Conservation (phyloP, 2,888 invertebrate species). For the Nematopogon swammerdamellus region DNA sequence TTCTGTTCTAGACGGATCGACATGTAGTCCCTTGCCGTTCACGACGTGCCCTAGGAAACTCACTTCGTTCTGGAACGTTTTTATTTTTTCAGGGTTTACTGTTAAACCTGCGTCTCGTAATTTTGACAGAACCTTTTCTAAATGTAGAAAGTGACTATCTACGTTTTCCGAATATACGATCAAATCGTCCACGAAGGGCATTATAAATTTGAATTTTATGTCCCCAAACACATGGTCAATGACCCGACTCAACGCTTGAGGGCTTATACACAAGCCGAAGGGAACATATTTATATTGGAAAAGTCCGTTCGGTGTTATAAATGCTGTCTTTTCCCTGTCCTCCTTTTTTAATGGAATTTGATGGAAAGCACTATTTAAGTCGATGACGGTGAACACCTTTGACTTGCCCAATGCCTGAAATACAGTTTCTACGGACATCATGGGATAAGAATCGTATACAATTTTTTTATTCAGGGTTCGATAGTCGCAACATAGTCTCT, state of each 20-base stretch:
- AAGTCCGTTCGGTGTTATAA: neutral
- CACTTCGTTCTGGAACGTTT: neutral
- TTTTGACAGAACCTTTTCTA: neutral
- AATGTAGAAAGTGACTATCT: neutral
- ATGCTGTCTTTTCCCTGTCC: neutral
- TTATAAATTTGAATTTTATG: constrained; percentile 5
- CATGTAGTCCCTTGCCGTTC: neutral
- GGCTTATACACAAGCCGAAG: neutral
- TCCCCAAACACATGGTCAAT: neutral
- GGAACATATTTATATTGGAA: neutral
- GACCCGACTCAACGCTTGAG: neutral
- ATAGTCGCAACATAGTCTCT: no score
- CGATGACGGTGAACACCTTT: neutral
- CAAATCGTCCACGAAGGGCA: constrained; percentile 5
- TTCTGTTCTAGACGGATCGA: constrained; percentile 2
- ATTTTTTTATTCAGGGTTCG: no score
- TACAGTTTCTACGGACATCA: neutral
- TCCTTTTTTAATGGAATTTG: neutral
- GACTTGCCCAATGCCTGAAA: neutral
- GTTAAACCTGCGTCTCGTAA: neutral
- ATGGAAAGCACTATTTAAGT: neutral
- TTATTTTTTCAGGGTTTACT: neutral
- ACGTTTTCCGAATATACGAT: neutral
- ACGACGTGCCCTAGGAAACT: constrained; percentile 1
- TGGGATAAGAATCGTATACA: no score